Base-by-base conservation (phyloP, 2,797 vertebrate species). In the Setipinna tenuifilis region DNA sequence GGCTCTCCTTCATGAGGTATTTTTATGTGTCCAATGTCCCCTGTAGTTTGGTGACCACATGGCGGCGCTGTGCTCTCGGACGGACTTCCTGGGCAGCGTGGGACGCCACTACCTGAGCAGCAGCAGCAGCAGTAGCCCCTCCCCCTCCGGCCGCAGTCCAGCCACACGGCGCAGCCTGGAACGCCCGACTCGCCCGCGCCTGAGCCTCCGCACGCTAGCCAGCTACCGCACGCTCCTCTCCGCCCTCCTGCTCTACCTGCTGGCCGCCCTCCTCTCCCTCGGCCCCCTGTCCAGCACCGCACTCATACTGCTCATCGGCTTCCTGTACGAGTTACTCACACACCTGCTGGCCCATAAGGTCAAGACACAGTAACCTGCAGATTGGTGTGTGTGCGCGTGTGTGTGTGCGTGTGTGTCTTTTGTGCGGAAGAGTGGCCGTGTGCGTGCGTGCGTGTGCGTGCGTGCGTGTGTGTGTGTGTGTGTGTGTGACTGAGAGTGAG, bases 151-250 rank as follows among this genome's bases (percentile, higher is more conserved):
- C 84, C 89, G 83, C 4, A 97, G 96, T 86, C 97, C 97, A 0
- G 0, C 88, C 68, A 87, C 88, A 0, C 87, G 68, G 25, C 93
- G 61, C 6, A 2, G 3, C 0, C 17, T 81, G 0, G 92, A 90
- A 25, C 17, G 86, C 58, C 86, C 59, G 46, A 89, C 83, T 0
- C 93, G 87, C 7, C 95, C 97, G 0, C 90, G 97, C 41, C 93
- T 99, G 86, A 98, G 97, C 85, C 95, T 99, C 83, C 95, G 98
- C 0, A 94, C 92, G 44, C 93, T 99, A 91, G 98, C 96, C 83
- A 99, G 96, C 94, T 99, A 98, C 94, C 92, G 95, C 85, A 97
- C 95, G 0, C 92, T 99, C 0, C 31, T 96, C 59, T 90, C 94
- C 0, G 86, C 98, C 83, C 82, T 97, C 59, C 83, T 97, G 65